phyloP scores from a whole-genome alignment of 2,797 vertebrate species.

The Spinus olivaceus region DNA sequence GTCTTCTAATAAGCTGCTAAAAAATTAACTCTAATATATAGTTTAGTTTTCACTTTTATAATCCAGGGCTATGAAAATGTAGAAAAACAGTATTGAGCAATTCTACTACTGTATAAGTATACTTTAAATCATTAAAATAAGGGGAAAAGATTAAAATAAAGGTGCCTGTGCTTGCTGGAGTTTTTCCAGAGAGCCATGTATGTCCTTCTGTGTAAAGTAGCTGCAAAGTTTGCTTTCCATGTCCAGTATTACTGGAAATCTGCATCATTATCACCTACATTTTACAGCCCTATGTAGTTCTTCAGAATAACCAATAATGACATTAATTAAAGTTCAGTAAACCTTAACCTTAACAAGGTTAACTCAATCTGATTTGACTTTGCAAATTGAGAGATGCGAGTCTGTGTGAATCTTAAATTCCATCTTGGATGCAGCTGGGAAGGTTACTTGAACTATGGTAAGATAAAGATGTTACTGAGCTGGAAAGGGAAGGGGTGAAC shows the following conservation, averaged over 20 bases:
- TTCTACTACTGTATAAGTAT: not conserved
- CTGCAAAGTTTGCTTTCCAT: not conserved
- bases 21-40: slow-evolving; percentile 67
- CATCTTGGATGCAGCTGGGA: not conserved
- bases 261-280: not conserved
- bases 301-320: slow-evolving; percentile 56
- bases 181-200: not conserved
- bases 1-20: slow-evolving; percentile 66
- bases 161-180: not conserved
- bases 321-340: slow-evolving; percentile 34
- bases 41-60: slow-evolving; percentile 37
- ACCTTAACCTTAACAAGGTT: slow-evolving; percentile 44
- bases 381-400: not conserved
- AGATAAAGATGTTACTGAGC: not conserved
- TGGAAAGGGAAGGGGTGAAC: not conserved
- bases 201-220: not conserved
- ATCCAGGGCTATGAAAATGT: slow-evolving; percentile 60
- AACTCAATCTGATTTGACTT: slow-evolving; percentile 38
- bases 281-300: slow-evolving; percentile 42
- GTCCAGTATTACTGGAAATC: not conserved
- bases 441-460: slow-evolving; percentile 1
- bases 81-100: not conserved
- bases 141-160: not conserved
- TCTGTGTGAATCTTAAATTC: not conserved
- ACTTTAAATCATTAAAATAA: not conserved